Percentiles rank a stretch among this genome's conserved stretches.
These are phyloP conservation scores for Ia io DNA, from an alignment of 2,113 vertebrate genomes.

Conservation along the genomic window DNA sequence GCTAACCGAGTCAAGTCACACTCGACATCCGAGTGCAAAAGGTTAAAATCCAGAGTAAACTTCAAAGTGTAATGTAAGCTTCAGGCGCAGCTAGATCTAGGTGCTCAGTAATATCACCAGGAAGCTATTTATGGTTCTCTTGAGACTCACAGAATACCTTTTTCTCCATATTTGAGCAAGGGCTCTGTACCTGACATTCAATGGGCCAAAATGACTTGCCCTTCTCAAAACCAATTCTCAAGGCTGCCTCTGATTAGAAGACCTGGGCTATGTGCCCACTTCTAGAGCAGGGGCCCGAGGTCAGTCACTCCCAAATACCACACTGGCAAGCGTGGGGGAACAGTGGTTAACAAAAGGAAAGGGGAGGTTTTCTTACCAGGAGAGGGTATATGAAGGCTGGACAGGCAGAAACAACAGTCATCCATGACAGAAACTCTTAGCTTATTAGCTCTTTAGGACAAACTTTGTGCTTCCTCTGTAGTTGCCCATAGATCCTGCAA, in stretches of 20 bases:
- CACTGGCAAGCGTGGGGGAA: neutral
- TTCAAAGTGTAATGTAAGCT: neutral
- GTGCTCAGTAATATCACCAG: neutral
- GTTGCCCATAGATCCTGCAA: neutral
- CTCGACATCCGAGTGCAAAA: too few relatives aligned
- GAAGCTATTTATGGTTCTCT: neutral
- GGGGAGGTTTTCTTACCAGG: neutral
- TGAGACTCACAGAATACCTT: neutral
- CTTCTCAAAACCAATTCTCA: neutral
- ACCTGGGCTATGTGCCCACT: neutral
- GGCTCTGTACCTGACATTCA: neutral
- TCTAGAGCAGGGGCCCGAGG: neutral
- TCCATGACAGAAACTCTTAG: neutral
- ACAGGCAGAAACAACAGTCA: neutral
- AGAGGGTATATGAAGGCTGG: neutral
- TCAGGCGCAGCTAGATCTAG: neutral
- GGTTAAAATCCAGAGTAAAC: neutral
- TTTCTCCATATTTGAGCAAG: neutral
- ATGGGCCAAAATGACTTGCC: neutral
- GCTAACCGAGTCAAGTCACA: too few relatives aligned
- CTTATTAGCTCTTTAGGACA: neutral
- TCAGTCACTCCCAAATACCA: neutral
- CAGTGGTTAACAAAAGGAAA: neutral
- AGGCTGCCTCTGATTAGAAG: neutral
- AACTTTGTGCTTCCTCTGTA: neutral